Evolutionary conservation across 1,140 invertebrate species (phyloP).

Genomic region (Sinonovacula constricta): DNA sequence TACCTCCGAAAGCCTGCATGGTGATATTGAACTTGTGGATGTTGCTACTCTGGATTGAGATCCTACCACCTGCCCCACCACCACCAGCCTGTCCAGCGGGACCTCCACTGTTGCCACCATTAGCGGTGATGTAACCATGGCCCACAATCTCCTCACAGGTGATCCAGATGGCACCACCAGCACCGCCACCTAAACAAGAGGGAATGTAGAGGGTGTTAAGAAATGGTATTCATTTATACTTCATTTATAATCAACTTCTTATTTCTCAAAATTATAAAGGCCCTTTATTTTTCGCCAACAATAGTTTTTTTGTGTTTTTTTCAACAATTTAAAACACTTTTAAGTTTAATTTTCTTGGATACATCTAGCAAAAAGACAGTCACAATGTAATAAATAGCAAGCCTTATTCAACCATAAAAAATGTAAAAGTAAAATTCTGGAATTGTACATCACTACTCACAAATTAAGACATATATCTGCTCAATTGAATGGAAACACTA

Average conservation of each 20-base stretch:
- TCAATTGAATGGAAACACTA: not conserved
- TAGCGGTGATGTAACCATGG: slow-evolving; percentile 63
- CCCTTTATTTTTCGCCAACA: no score
- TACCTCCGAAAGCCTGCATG: slow-evolving; percentile 65
- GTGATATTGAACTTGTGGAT: slow-evolving; percentile 69
- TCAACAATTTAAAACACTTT: no score
- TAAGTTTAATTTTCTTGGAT: no score
- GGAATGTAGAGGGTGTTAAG: no score
- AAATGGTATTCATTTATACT: no score
- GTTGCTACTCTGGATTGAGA: slow-evolving; percentile 62
- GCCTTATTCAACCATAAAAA: no score
- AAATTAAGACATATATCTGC: not conserved
- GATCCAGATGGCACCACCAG: slow-evolving; percentile 72
- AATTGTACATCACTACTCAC: not conserved
- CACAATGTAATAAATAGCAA: no score
- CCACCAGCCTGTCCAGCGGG: slow-evolving; percentile 54
- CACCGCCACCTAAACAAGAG: slow-evolving; percentile 63
- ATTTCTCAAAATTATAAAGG: no score
- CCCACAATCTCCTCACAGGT: slow-evolving; percentile 66
- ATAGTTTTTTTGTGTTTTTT: no score
- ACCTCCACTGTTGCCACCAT: slow-evolving; percentile 57
- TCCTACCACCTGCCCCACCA: slow-evolving; percentile 67
- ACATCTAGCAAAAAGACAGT: no score
- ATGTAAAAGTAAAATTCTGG: no score
- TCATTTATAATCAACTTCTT: no score